phyloP scores from a whole-genome alignment of 1,140 invertebrate genomes.

The Drosophila punjabiensis region DNA sequence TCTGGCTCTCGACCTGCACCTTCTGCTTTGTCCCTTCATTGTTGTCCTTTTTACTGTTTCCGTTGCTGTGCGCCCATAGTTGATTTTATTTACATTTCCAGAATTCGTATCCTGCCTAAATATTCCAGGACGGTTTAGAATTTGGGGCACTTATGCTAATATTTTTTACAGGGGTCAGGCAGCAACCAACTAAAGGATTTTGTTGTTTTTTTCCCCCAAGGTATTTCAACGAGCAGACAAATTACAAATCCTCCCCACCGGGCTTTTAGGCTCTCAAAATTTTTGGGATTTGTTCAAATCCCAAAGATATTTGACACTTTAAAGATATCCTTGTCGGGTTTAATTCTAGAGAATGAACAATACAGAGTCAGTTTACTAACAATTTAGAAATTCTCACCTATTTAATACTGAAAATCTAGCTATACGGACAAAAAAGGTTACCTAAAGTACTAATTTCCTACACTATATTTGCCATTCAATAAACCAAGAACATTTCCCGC shows the following conservation, averaged over 20 bases:
- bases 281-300: conserved; percentile 23
- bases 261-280: conserved; percentile 47
- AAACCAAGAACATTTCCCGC: not conserved
- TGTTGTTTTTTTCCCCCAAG: conserved; percentile 31
- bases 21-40: conserved; percentile 64
- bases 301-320: conserved; percentile 21
- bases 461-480: not conserved
- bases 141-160: conserved; percentile 75
- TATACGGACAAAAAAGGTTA: not conserved
- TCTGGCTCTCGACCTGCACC: conserved; percentile 66
- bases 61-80: conserved; percentile 46
- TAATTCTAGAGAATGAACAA: conserved; percentile 14
- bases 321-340: conserved; percentile 14
- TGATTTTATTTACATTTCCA: conserved; percentile 84
- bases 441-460: not conserved
- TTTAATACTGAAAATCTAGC: not conserved
- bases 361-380: conserved; percentile 13
- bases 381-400: not conserved
- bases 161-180: conserved; percentile 66
- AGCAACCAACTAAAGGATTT: conserved; percentile 45
- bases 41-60: conserved; percentile 20
- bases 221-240: conserved; percentile 55
- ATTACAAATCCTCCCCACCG: conserved; percentile 55
- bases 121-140: conserved; percentile 25
- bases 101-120: conserved; percentile 59